Evolutionary conservation across 2,888 invertebrate species (phyloP).

Genomic region (Buathra laborator): DNA sequence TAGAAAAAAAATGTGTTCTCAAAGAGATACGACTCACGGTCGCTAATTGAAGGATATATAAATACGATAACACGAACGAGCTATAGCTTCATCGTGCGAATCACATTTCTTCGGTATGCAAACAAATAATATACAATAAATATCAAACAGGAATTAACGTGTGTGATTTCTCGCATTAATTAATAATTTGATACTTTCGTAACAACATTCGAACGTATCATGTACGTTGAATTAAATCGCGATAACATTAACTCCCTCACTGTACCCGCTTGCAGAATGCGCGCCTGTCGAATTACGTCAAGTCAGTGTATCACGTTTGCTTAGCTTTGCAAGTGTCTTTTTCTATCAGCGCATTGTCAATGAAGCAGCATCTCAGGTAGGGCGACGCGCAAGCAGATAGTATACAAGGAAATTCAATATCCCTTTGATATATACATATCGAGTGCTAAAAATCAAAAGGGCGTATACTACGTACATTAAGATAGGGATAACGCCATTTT

Average conservation of each 20-base stretch:
- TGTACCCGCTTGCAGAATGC: conserved; percentile 18
- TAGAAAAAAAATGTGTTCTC: not conserved
- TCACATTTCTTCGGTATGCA: not conserved
- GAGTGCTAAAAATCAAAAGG: too few species aligned
- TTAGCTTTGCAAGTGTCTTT: conserved; percentile 55
- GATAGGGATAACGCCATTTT: too few species aligned
- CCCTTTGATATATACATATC: not conserved
- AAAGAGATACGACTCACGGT: not conserved
- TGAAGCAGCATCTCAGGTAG: conserved; percentile 46
- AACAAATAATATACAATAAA: not conserved
- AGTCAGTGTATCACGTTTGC: conserved; percentile 59
- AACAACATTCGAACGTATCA: not conserved
- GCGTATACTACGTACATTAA: too few species aligned
- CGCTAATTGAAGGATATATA: not conserved
- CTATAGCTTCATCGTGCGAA: not conserved
- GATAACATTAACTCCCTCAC: not conserved
- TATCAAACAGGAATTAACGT: not conserved
- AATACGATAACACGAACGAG: not conserved
- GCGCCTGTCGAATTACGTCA: conserved; percentile 58
- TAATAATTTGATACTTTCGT: not conserved
- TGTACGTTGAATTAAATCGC: not conserved
- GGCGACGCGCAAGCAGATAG: conserved; percentile 30
- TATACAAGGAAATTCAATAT: conserved; percentile 48
- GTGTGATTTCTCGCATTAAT: not conserved
- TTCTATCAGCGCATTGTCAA: conserved; percentile 59